Percentiles rank a stretch among this genome's conserved stretches.
These are phyloP conservation scores for Cremastinae sp. DNA, from an alignment of 2,888 invertebrate species.

Conservation along the genomic window DNA sequence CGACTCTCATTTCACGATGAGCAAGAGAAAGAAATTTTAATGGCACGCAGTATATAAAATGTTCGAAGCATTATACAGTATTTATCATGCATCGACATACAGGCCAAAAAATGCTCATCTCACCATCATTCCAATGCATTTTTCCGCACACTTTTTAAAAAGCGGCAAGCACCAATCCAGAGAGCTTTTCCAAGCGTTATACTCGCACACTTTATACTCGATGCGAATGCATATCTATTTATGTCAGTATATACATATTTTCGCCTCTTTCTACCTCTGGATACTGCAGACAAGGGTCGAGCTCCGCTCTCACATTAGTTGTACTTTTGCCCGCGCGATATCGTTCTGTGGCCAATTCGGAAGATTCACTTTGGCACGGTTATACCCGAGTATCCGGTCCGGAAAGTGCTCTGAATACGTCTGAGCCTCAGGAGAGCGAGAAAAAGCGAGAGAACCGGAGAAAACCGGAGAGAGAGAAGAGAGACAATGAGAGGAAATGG, in stretches of 20 bases:
- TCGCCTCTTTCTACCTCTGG: conserved; percentile 6
- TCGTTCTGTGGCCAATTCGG: conserved; percentile 61
- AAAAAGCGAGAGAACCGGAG: conserved; percentile 1
- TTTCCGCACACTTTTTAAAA: conserved; percentile 6
- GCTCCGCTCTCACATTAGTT: conserved; percentile 55
- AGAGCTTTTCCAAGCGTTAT: conserved; percentile 20
- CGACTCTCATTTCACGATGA: conserved; percentile 17
- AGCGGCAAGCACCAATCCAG: not conserved
- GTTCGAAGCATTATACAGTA: conserved; percentile 19
- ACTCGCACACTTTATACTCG: conserved; percentile 2
- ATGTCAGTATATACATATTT: not conserved
- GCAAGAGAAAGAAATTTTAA: conserved; percentile 20
- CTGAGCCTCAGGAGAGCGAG: conserved; percentile 26
- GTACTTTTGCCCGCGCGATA: conserved; percentile 53
- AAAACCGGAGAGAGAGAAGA: conserved; percentile 11
- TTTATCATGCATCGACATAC: conserved; percentile 19
- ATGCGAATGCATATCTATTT: too few species aligned
- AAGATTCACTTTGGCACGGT: conserved; percentile 64
- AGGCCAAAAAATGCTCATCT: conserved; percentile 33
- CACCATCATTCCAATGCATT: conserved; percentile 37
- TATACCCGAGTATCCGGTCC: conserved; percentile 54
- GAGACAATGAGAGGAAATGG: not conserved
- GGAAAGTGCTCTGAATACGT: conserved; percentile 59
- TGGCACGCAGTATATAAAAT: conserved; percentile 30
- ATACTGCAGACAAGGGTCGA: conserved; percentile 40